Conservation (phyloP, 1,140 invertebrate species). For the Calephelis virginiensis region DNA sequence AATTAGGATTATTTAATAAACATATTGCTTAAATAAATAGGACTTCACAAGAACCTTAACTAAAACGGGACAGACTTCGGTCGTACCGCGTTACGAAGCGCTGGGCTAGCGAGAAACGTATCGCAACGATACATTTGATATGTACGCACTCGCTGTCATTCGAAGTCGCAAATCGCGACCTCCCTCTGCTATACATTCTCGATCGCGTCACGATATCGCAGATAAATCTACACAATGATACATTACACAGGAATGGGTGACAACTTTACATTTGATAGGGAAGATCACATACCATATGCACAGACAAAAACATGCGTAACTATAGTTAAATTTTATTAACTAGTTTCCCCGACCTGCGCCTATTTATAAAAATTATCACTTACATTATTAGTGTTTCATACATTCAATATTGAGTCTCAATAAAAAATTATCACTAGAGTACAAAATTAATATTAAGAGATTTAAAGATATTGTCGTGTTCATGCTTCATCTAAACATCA, state of each 20-base stretch:
- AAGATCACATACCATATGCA: conserved; percentile 22
- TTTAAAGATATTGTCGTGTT: conserved; percentile 20
- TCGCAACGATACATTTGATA: conserved; percentile 9
- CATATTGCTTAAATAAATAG: conserved; percentile 6
- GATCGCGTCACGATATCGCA: conserved; percentile 22
- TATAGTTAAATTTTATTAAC: conserved; percentile 17
- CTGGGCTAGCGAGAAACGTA: conserved; percentile 15
- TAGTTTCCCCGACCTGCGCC: conserved; percentile 4
- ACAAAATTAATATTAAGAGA: conserved; percentile 19
- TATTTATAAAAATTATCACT: conserved; percentile 5
- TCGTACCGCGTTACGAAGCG: conserved; percentile 26
- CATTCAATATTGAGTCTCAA: conserved; percentile 7
- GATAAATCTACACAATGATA: conserved; percentile 9
- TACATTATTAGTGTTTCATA: conserved; percentile 12
- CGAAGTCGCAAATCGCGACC: not conserved
- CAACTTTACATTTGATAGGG: conserved; percentile 25
- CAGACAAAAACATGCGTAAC: conserved; percentile 16
- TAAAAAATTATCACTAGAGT: conserved; percentile 19
- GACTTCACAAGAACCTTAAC: not conserved
- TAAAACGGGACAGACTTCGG: conserved; percentile 1
- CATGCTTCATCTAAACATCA: conserved; percentile 1
- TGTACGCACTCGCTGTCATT: conserved; percentile 12
- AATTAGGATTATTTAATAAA: conserved; percentile 16
- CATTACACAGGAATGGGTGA: conserved; percentile 17
- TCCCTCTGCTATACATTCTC: conserved; percentile 8